A percentile compares a stretch with the other conserved stretches of the same genome.
phyloP scores from a whole-genome alignment of 2,888 invertebrate species.

The Lottia gigantea region DNA sequence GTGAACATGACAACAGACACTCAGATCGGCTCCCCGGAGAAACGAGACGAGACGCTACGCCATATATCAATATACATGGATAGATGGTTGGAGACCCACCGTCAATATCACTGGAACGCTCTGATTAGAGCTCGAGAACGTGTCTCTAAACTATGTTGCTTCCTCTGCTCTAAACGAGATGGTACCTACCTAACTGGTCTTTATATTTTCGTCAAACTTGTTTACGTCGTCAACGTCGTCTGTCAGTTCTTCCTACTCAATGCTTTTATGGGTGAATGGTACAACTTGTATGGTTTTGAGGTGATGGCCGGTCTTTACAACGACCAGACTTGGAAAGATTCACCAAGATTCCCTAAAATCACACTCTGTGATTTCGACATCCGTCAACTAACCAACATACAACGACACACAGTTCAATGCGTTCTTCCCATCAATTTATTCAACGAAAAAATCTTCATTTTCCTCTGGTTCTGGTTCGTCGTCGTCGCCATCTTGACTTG shows the following conservation, averaged over 20 bases:
- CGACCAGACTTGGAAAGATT: slow-evolving; percentile 50
- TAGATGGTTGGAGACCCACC: slow-evolving; percentile 56
- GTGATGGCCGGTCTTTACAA: slow-evolving; percentile 46
- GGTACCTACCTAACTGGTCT: slow-evolving; percentile 58
- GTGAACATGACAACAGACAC: slow-evolving; percentile 51
- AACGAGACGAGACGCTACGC: slow-evolving; percentile 49
- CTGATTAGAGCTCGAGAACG: slow-evolving; percentile 53
- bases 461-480: slow-evolving; percentile 62
- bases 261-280: slow-evolving; percentile 57
- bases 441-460: slow-evolving; percentile 61
- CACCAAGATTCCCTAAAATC: slow-evolving; percentile 52
- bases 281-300: slow-evolving; percentile 56
- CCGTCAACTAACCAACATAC: slow-evolving; percentile 58
- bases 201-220: slow-evolving; percentile 54
- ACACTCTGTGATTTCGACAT: slow-evolving; percentile 60
- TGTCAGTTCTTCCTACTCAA: slow-evolving; percentile 59
- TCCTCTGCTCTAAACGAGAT: slow-evolving; percentile 56
- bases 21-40: slow-evolving; percentile 49
- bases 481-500: slow-evolving; percentile 49
- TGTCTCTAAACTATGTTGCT: slow-evolving; percentile 46
- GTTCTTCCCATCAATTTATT: slow-evolving; percentile 60
- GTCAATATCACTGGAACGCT: slow-evolving; percentile 53
- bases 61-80: slow-evolving; percentile 56
- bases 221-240: slow-evolving; percentile 55
- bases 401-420: slow-evolving; percentile 57